Evolutionary conservation across 2,888 invertebrate genomes (phyloP).

Genomic region (Cheilosia impressa): DNA sequence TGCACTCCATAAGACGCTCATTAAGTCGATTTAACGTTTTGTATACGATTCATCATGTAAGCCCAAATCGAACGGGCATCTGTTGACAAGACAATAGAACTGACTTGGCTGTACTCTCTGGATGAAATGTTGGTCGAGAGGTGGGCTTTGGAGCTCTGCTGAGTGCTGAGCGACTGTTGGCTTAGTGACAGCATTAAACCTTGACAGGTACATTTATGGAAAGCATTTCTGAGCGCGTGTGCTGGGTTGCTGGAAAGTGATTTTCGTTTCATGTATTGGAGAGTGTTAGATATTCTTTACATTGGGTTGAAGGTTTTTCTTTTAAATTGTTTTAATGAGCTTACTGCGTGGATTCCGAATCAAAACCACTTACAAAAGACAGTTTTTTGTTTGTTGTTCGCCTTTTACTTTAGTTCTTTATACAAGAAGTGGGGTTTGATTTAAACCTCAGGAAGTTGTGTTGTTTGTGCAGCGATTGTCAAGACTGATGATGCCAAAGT

Average conservation of each 20-base stretch:
- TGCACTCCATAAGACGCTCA: slow-evolving; percentile 40
- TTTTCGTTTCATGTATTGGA: slow-evolving; percentile 3
- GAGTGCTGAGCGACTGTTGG: slow-evolving; percentile 47
- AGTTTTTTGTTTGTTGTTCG: neutral
- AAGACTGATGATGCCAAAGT: slow-evolving; percentile 25
- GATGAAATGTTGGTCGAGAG: slow-evolving; percentile 26
- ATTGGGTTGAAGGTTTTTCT: neutral
- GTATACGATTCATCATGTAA: slow-evolving; percentile 35
- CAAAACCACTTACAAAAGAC: too few relatives aligned
- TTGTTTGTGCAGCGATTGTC: slow-evolving; percentile 58
- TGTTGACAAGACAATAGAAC: slow-evolving; percentile 11
- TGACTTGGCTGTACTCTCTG: slow-evolving; percentile 5
- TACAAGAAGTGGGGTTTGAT: slow-evolving; percentile 1
- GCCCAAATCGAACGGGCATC: slow-evolving; percentile 44
- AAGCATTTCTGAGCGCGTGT: slow-evolving; percentile 25
- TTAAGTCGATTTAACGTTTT: slow-evolving; percentile 57
- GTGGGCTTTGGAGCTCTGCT: slow-evolving; percentile 24
- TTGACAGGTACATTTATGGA: slow-evolving; percentile 66
- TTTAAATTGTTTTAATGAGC: too few relatives aligned
- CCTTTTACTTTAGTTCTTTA: slow-evolving; percentile 18
- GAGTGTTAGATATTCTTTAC: slow-evolving; percentile 17
- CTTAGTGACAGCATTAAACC: slow-evolving; percentile 69
- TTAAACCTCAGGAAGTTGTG: slow-evolving; percentile 34
- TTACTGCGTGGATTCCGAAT: too few relatives aligned
- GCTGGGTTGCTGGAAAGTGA: slow-evolving; percentile 43